A percentile compares a stretch with the other conserved stretches of the same genome.
Evolutionary conservation across 2,888 invertebrate genomes (phyloP).

Genomic region (Aricia artaxerxes): DNA sequence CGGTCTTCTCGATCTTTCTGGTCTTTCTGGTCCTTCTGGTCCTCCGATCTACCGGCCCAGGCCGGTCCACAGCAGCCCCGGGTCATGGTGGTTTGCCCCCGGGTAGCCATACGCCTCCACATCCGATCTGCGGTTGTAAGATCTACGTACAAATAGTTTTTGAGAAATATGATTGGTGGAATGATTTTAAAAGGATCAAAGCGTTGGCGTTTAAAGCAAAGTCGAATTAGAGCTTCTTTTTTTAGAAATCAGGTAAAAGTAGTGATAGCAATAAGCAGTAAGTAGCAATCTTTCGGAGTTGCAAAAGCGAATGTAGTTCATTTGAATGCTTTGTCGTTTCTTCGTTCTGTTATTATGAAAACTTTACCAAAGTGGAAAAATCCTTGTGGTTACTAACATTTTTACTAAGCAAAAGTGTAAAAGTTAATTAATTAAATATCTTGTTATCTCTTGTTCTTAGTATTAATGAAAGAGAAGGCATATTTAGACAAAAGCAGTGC

Average conservation of each 20-base stretch:
- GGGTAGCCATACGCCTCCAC: conserved; percentile 81
- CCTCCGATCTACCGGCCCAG: conserved; percentile 62
- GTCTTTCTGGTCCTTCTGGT: neutral
- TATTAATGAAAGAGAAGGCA: too few species aligned
- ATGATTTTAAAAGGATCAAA: neutral
- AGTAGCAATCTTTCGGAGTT: too few species aligned
- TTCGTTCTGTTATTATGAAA: too few species aligned
- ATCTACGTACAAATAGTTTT: conserved; percentile 74
- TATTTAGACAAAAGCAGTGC: too few species aligned
- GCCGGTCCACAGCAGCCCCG: conserved; percentile 84
- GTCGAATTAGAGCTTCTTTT: neutral
- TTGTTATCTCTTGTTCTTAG: too few species aligned
- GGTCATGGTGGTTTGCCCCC: conserved; percentile 82
- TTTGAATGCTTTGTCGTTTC: too few species aligned
- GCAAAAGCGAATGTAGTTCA: too few species aligned
- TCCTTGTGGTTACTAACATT: too few species aligned
- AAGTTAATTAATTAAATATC: too few species aligned
- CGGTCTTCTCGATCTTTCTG: neutral
- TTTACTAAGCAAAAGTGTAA: too few species aligned
- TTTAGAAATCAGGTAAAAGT: neutral
- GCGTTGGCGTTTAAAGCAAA: neutral
- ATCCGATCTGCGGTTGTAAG: conserved; percentile 82
- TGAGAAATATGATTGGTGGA: conserved; percentile 34
- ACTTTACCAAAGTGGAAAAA: too few species aligned
- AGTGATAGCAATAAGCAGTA: too few species aligned